Evolutionary conservation across 1,140 invertebrate genomes (phyloP).

Genomic region (Zelostemma sp.): DNA sequence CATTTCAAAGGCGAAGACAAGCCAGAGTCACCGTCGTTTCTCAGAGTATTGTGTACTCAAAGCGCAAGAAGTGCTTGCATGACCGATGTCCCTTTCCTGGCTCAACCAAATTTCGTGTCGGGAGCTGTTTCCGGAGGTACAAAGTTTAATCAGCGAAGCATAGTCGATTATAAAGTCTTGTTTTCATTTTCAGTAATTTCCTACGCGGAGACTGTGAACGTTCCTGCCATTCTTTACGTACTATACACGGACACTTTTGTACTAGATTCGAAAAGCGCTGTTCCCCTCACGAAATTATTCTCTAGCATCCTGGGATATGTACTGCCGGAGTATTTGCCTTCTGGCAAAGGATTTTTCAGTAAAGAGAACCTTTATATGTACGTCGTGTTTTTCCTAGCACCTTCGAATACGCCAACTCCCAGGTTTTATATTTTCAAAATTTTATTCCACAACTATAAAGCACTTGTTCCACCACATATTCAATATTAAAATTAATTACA

Average conservation of each 20-base stretch:
- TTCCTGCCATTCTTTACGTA: constrained; percentile 54
- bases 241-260: constrained; percentile 61
- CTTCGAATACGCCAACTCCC: neutral
- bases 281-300: constrained; percentile 58
- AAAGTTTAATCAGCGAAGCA: constrained; percentile 6
- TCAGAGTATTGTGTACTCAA: constrained; percentile 53
- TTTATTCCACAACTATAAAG: neutral
- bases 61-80: constrained; percentile 32
- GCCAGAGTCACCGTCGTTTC: constrained; percentile 47
- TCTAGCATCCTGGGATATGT: constrained; percentile 42
- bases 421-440: neutral
- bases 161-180: constrained; percentile 13
- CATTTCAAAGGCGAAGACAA: constrained; percentile 51
- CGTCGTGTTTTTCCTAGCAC: constrained; percentile 19
- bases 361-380: constrained; percentile 68
- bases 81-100: constrained; percentile 39
- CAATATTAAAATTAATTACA: constrained; percentile 12
- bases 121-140: constrained; percentile 64
- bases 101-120: constrained; percentile 63
- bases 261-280: constrained; percentile 55
- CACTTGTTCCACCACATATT: constrained; percentile 34
- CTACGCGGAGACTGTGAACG: constrained; percentile 56
- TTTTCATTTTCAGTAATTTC: constrained; percentile 56
- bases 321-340: constrained; percentile 41
- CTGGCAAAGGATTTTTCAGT: constrained; percentile 54